Conservation (phyloP, 2,797 vertebrate genomes). For the Rachycentron canadum region DNA sequence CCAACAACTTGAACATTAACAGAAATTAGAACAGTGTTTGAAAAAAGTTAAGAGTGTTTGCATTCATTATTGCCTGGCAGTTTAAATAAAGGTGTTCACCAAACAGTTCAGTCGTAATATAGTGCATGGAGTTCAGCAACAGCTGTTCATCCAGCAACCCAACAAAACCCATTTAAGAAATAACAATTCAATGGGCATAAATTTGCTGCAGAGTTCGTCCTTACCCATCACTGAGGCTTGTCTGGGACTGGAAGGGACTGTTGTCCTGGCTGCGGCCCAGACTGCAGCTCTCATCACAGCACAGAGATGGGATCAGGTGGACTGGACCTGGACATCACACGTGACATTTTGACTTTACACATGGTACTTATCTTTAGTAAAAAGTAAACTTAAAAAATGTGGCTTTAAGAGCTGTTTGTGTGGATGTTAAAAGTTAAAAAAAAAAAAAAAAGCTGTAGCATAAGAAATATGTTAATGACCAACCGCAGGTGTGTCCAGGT, state of each 20-base stretch:
- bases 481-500: constrained; percentile 89
- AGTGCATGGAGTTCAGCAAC: neutral
- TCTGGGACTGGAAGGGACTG: constrained; percentile 87
- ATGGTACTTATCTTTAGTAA: neutral
- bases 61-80: neutral
- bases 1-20: neutral
- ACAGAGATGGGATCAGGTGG: constrained; percentile 91
- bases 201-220: constrained; percentile 5
- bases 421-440: neutral
- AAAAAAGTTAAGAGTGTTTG: constrained; percentile 22
- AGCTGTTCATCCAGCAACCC: neutral
- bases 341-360: neutral
- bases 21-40: constrained; percentile 12
- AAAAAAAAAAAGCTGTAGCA: neutral
- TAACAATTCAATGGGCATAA: neutral
- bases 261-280: constrained; percentile 80
- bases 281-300: constrained; percentile 90
- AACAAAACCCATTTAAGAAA: neutral
- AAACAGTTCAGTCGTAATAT: constrained; percentile 11
- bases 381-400: too few species aligned
- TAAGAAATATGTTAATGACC: constrained; percentile 60
- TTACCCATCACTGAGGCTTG: constrained; percentile 89
- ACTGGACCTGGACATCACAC: constrained; percentile 87
- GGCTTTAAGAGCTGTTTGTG: neutral
- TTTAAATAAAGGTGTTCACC: neutral